Evolutionary conservation across 2,797 vertebrate species (phyloP).

Genomic region (Myoxocephalus aenaeus): DNA sequence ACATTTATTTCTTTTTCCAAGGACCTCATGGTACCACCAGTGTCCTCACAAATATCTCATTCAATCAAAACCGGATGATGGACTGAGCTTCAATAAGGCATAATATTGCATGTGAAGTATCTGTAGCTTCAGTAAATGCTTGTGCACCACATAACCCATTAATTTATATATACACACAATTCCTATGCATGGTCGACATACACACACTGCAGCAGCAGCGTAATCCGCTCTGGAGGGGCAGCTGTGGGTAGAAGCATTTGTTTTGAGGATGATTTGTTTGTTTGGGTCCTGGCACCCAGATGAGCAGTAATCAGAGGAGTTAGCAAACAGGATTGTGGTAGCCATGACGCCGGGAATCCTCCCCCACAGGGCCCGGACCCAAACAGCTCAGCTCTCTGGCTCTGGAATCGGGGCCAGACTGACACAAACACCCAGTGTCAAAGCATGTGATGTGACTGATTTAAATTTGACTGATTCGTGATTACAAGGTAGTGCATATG

Average conservation of each 20-base stretch:
- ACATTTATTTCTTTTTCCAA: background rate
- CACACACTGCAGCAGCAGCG: conserved; percentile 16
- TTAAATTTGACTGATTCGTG: conserved; percentile 13
- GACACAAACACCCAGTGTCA: conserved; percentile 39
- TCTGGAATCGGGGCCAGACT: conserved; percentile 53
- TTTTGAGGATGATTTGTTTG: conserved; percentile 78
- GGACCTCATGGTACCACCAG: conserved; percentile 4
- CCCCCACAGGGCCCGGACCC: conserved; percentile 68
- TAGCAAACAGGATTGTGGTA: conserved; percentile 84
- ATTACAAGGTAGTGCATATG: background rate
- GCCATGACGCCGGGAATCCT: conserved; percentile 74
- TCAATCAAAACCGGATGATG: conserved; percentile 29
- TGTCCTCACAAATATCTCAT: conserved; percentile 31
- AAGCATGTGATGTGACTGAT: conserved; percentile 31
- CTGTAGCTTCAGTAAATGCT: conserved; percentile 5
- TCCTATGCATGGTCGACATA: background rate
- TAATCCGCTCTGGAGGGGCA: conserved; percentile 66
- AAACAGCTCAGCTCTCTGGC: conserved; percentile 71
- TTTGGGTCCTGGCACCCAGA: conserved; percentile 79
- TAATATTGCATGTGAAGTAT: conserved; percentile 16
- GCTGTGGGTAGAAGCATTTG: conserved; percentile 73
- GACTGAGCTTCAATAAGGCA: conserved; percentile 30
- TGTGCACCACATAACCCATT: background rate
- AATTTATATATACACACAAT: background rate
- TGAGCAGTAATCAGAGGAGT: conserved; percentile 85